A percentile compares a stretch with the other conserved stretches of the same genome.
phyloP scores from a whole-genome alignment of 2,797 vertebrate species.

The Amazonetta brasiliensis region DNA sequence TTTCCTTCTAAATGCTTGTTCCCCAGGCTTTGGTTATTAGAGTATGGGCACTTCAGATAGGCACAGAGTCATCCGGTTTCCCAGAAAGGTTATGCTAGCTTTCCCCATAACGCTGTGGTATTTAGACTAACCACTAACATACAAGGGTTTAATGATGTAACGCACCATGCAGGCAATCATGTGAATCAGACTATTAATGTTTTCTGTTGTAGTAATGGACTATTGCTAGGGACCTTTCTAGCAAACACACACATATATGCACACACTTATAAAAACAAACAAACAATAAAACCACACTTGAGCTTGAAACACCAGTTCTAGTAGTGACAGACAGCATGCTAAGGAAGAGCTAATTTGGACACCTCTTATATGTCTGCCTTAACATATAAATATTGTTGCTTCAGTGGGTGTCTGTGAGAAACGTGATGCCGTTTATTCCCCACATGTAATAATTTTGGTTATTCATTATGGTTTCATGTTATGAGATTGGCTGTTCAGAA shows the following conservation, averaged over 20 bases:
- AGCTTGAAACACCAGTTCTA: constrained; percentile 18
- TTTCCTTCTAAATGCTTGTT: not conserved
- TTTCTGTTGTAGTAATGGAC: not conserved
- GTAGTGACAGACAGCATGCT: not conserved
- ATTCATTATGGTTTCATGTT: not conserved
- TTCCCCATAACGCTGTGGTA: not conserved
- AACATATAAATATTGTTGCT: not conserved
- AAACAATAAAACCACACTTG: not conserved
- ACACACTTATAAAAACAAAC: constrained; percentile 1
- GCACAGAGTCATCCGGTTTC: not conserved
- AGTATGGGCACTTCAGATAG: not conserved
- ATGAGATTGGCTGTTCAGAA: constrained; percentile 1
- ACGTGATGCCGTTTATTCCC: not conserved
- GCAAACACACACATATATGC: not conserved
- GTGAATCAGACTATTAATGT: not conserved
- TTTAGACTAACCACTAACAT: not conserved
- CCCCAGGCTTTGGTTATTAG: rapidly evolving
- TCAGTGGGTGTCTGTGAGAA: constrained; percentile 20
- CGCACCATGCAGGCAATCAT: not conserved
- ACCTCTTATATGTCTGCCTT: not conserved
- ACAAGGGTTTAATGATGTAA: not conserved
- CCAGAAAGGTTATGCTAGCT: not conserved
- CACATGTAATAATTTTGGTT: not conserved
- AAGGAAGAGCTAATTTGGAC: not conserved
- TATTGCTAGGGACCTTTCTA: not conserved